Percentiles rank a stretch among this genome's conserved stretches.
Conservation (phyloP, 2,888 invertebrate genomes). For the Antitype chi region DNA sequence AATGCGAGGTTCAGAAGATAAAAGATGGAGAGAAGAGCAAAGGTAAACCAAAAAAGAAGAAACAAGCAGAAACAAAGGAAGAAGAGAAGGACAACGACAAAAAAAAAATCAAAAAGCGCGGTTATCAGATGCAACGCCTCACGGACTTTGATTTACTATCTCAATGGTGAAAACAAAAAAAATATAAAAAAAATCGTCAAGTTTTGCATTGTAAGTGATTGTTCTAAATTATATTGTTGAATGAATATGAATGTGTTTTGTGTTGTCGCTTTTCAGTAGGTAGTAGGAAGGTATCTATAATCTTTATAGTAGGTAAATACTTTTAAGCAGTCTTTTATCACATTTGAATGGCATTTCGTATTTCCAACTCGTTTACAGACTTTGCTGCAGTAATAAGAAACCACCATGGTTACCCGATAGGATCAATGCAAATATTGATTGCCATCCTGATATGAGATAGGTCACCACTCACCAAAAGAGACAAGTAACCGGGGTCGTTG, state of each 20-base stretch:
- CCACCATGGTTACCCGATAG: neutral
- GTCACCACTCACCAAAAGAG: too few species aligned
- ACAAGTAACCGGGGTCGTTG: too few species aligned
- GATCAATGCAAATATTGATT: neutral
- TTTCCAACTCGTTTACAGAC: neutral
- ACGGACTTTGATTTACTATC: conserved; percentile 86
- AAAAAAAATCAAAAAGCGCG: conserved; percentile 78
- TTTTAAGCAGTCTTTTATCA: neutral
- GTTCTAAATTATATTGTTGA: conserved; percentile 17
- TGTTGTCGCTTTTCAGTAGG: neutral
- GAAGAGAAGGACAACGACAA: conserved; percentile 76
- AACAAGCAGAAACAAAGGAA: conserved; percentile 64
- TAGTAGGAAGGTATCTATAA: too few species aligned
- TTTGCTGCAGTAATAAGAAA: neutral
- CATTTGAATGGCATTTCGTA: neutral
- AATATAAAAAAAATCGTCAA: conserved; percentile 13
- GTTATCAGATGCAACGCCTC: conserved; percentile 81
- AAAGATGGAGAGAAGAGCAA: conserved; percentile 68
- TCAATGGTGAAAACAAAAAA: conserved; percentile 76
- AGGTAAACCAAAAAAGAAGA: conserved; percentile 69
- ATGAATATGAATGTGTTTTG: neutral
- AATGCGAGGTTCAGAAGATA: conserved; percentile 80
- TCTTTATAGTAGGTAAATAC: neutral
- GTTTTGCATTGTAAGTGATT: conserved; percentile 9
- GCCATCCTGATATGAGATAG: neutral